phyloP scores from a whole-genome alignment of 2,888 invertebrate genomes.

The Drosophila subquinaria region DNA sequence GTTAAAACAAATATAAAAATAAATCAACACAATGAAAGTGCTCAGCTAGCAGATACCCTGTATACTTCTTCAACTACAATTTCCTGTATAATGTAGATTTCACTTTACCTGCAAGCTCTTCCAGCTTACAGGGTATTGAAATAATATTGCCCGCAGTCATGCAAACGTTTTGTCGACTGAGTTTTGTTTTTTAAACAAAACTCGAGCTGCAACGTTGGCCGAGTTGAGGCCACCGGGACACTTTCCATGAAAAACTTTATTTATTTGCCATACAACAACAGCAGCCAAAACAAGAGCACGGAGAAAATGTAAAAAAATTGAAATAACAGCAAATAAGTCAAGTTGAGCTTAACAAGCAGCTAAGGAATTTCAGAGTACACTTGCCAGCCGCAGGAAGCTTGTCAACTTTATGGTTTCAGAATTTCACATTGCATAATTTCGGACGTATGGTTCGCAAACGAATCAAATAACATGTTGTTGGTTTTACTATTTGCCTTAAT shows the following conservation, averaged over 20 bases:
- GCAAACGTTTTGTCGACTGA: constrained; percentile 57
- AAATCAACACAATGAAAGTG: neutral
- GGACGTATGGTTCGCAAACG: constrained; percentile 28
- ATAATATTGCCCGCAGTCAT: constrained; percentile 59
- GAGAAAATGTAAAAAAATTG: constrained; percentile 5
- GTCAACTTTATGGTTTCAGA: constrained; percentile 33
- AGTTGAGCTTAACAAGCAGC: constrained; percentile 48
- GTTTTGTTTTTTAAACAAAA: constrained; percentile 42
- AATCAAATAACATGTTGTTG: constrained; percentile 38
- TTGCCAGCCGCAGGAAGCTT: constrained; percentile 28
- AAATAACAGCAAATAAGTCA: constrained; percentile 41
- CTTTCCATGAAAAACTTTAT: constrained; percentile 52
- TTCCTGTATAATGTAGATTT: neutral
- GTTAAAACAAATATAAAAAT: neutral
- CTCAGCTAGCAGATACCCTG: constrained; percentile 1
- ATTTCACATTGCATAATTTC: constrained; percentile 55
- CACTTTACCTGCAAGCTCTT: neutral
- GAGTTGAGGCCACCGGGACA: constrained; percentile 49
- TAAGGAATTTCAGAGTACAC: constrained; percentile 20
- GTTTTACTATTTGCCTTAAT: constrained; percentile 17
- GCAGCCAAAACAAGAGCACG: constrained; percentile 21
- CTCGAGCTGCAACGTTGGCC: constrained; percentile 45
- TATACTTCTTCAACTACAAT: neutral
- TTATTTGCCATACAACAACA: constrained; percentile 40
- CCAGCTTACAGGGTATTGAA: neutral